Evolutionary conservation across 2,888 invertebrate species (phyloP).

Genomic region (Cheilosia vulpina): DNA sequence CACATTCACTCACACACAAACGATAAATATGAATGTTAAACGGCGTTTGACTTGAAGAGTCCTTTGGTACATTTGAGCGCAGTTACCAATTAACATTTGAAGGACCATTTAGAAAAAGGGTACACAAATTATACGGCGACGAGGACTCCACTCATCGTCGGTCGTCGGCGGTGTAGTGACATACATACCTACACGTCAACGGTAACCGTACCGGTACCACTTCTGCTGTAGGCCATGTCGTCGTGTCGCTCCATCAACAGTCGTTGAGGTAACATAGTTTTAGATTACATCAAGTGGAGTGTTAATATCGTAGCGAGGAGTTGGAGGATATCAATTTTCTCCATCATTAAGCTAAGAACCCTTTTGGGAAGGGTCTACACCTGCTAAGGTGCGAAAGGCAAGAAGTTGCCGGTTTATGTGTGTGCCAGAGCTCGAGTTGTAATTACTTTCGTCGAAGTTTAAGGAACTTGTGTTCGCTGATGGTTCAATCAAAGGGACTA

Average conservation of each 20-base stretch:
- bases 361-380: not conserved
- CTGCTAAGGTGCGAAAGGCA: constrained; percentile 21
- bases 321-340: constrained; percentile 68
- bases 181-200: not conserved
- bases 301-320: constrained; percentile 57
- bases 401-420: constrained; percentile 3
- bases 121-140: constrained; percentile 39
- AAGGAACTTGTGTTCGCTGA: not conserved
- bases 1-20: not conserved
- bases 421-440: not conserved
- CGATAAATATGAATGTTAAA: constrained; percentile 29
- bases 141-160: constrained; percentile 54
- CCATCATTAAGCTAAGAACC: constrained; percentile 70
- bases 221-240: constrained; percentile 54
- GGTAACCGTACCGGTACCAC: constrained; percentile 3
- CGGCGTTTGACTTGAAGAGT: constrained; percentile 68
- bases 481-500: not conserved
- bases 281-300: constrained; percentile 72
- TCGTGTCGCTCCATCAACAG: constrained; percentile 36
- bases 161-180: constrained; percentile 25
- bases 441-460: not conserved
- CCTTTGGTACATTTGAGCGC: constrained; percentile 72
- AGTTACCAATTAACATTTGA: constrained; percentile 75
- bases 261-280: constrained; percentile 67
- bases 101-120: constrained; percentile 65